Conservation (phyloP, 2,797 vertebrate species). For the Pangasius macronema region DNA sequence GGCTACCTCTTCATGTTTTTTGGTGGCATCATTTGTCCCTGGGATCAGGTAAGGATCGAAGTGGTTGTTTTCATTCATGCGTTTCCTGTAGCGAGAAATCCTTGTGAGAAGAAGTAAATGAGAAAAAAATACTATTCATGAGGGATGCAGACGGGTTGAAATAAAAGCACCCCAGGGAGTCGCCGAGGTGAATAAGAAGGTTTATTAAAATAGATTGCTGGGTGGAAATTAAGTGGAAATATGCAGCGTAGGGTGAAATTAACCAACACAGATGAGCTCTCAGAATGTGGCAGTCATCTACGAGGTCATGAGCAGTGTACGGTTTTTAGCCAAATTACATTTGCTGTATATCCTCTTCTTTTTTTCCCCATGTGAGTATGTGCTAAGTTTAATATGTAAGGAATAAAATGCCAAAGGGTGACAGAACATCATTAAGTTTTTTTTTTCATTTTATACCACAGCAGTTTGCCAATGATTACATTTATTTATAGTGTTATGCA, state of each 20-base stretch:
- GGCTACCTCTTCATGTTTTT: slow-evolving; percentile 98
- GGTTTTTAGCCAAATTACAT: slow-evolving; percentile 54
- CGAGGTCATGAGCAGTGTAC: background rate
- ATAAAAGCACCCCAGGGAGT: background rate
- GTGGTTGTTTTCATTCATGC: slow-evolving; percentile 42
- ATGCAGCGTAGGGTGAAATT: slow-evolving; percentile 35
- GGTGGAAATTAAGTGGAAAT: slow-evolving; percentile 34
- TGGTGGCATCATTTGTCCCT: slow-evolving; percentile 92
- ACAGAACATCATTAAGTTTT: background rate
- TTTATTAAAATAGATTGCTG: slow-evolving; percentile 26
- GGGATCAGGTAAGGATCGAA: slow-evolving; percentile 90
- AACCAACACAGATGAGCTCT: slow-evolving; percentile 19
- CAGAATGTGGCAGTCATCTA: background rate
- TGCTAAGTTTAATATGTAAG: background rate
- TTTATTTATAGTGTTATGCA: background rate
- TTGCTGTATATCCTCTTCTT: slow-evolving; percentile 53
- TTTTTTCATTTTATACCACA: background rate
- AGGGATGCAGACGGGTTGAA: background rate
- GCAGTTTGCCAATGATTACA: background rate
- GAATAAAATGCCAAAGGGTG: background rate
- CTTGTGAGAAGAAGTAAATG: background rate
- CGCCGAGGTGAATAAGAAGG: slow-evolving; percentile 10
- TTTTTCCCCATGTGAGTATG: background rate
- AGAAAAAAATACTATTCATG: background rate
- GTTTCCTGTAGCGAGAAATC: slow-evolving; percentile 1